Base-by-base conservation (phyloP, 2,797 vertebrate species). In the Okamejei kenojei region DNA sequence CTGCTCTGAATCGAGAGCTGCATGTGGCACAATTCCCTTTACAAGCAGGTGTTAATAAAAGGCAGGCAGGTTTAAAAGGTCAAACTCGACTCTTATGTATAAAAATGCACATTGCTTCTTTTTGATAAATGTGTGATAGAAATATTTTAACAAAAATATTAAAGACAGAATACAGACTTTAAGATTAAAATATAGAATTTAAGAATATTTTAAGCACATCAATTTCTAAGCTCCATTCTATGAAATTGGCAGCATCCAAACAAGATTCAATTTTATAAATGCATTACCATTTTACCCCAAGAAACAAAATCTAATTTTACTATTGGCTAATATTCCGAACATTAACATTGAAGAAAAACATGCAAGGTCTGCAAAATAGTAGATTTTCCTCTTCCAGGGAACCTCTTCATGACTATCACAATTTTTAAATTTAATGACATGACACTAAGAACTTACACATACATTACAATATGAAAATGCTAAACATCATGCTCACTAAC, bases 31-130 rank as follows among this genome's bases (percentile, higher is more conserved):
- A 95, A 97, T 95, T 97, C 97, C 97, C 96, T 97, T 97, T 97
- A 98, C 97, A 98, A 97, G 98, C 98, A 99, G 98, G 98, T 99
- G 99, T 98, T 99, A 99, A 99, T 99, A 98, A 99, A 99, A 98
- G 98, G 96, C 97, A 97, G 97, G 96, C 96, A 95, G 97, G 97
- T 98, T 97, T 97, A 96, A 96, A 95, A 97, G 98, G 98, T 98
- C 98, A 98, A 97, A 96, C 95, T 94, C 93, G 45, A 95, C 95
- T 38, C 38, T 96, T 79, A 81, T 93, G 77, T 38, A 6, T 54
- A 92, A 74, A 92, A 92, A 38, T 23, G 32, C 54, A 45, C 15
- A 74, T 45, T 35, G 54, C 29, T 11, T 71, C 5, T 73, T 58
- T 92, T 76, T 54, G 71, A 26, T 76, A 45, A 92, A 92, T 54